Conservation (phyloP, 2,797 vertebrate species). For the Ptychobarbus kaznakovi region DNA sequence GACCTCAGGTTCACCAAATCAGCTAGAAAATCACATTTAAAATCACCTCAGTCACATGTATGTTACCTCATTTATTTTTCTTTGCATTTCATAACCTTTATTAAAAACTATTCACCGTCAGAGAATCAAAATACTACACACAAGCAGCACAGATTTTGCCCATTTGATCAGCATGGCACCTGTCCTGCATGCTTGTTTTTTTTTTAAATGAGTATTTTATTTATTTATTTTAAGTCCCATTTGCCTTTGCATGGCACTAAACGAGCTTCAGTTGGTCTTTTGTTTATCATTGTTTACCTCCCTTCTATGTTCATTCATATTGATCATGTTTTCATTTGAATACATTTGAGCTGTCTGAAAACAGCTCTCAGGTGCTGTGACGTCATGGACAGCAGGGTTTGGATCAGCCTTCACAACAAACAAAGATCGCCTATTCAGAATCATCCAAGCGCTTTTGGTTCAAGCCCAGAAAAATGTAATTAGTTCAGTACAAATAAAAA, state of each 20-base stretch:
- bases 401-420: constrained; percentile 1
- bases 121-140: constrained; percentile 41
- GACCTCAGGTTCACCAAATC: background rate
- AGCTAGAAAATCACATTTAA: background rate
- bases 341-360: constrained; percentile 80
- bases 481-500: background rate
- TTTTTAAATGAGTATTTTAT: constrained; percentile 41
- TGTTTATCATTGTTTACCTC: constrained; percentile 44
- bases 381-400: constrained; percentile 83
- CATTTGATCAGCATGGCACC: constrained; percentile 39
- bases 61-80: constrained; percentile 9
- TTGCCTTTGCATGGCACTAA: constrained; percentile 63
- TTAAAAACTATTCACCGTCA: background rate
- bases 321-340: constrained; percentile 82
- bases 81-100: constrained; percentile 19
- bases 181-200: constrained; percentile 60
- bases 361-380: constrained; percentile 86
- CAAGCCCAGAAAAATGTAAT: background rate
- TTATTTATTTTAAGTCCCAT: constrained; percentile 46
- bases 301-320: constrained; percentile 35
- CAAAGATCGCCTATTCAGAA: constrained; percentile 20
- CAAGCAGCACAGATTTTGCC: constrained; percentile 47
- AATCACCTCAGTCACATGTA: constrained; percentile 9
- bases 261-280: constrained; percentile 57
- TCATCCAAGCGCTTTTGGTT: background rate